Evolutionary conservation across 2,797 vertebrate genomes (phyloP), one percentile per base, ranked within the genome.

Genomic region (Hafferia zeledoni): DNA sequence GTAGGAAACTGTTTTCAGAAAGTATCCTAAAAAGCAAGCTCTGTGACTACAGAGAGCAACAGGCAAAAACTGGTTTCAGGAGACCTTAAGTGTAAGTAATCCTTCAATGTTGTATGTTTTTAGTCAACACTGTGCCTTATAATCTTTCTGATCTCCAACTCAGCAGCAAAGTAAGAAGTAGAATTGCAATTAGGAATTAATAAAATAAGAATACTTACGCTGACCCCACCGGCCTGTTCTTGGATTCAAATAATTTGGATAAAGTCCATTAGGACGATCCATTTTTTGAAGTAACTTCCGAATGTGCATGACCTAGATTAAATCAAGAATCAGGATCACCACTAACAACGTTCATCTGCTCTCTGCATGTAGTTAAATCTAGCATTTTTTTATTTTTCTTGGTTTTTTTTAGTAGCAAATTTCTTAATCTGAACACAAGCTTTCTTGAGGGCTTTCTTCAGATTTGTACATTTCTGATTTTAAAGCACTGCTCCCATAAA

Each of bases 221-320:
- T 99, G 99, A 76, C 99, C 99, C 99, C 99, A 99, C 94, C 99
- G 99, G 35, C 99, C 99, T 4, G 99, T 99, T 63, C 99, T 99
- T 79, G 99, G 99, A 95, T 99, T 99, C 98, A 99, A 97, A 97
- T 99, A 99, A 97, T 99, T 99, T 57, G 99, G 99, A 97, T 99
- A 99, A 81, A 99, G 99, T 59, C 99, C 99, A 70, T 99, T 99
- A 93, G 99, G 99, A 88, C 99, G 98, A 96, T 99, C 99, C 99
- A 99, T 99, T 98, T 99, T 99, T 97, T 99, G 99, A 47, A 99
- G 98, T 37, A 99, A 98, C 97, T 99, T 99, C 89, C 99, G 97
- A 97, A 99, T 99, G 97, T 99, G 99, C 99, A 99, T 99, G 91
- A 99, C 99, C 99, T 99, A 97, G 84, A 85, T 86, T 74, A 94